These are phyloP conservation scores for Argyrosomus japonicus DNA, from an alignment of 2,113 vertebrate genomes.

Conservation along the genomic window DNA sequence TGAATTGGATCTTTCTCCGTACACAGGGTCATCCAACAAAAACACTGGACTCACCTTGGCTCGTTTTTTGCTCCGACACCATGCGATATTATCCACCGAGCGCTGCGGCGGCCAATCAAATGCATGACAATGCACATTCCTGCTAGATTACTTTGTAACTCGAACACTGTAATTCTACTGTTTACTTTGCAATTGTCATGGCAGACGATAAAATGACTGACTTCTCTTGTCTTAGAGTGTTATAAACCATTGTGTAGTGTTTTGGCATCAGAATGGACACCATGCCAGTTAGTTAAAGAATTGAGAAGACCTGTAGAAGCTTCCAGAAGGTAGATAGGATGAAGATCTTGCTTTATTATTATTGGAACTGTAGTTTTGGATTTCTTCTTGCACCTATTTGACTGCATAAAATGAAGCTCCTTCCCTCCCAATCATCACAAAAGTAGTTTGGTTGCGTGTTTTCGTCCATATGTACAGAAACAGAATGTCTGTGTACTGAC, in stretches of 20 bases:
- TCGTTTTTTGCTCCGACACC: neutral
- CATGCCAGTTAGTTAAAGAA: too few species aligned
- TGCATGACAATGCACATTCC: neutral
- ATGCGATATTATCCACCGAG: neutral
- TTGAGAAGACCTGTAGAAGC: neutral
- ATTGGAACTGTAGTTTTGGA: too few species aligned
- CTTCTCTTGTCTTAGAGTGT: neutral
- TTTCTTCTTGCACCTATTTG: too few species aligned
- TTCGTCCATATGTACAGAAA: neutral
- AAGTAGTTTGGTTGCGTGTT: too few species aligned
- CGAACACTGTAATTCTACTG: neutral
- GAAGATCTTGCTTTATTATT: too few species aligned
- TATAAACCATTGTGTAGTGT: neutral
- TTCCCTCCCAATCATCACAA: too few species aligned
- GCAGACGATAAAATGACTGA: neutral
- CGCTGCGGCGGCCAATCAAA: neutral
- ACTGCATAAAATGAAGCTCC: neutral
- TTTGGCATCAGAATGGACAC: neutral
- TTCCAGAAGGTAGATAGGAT: neutral
- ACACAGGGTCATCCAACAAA: neutral
- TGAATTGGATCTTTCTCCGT: neutral
- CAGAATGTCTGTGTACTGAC: too few species aligned
- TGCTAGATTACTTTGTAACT: neutral
- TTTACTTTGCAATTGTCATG: neutral
- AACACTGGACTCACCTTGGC: neutral